A percentile compares a stretch with the other conserved stretches of the same genome.
Evolutionary conservation across 2,113 vertebrate species (phyloP).

Genomic region (Puma concolor): DNA sequence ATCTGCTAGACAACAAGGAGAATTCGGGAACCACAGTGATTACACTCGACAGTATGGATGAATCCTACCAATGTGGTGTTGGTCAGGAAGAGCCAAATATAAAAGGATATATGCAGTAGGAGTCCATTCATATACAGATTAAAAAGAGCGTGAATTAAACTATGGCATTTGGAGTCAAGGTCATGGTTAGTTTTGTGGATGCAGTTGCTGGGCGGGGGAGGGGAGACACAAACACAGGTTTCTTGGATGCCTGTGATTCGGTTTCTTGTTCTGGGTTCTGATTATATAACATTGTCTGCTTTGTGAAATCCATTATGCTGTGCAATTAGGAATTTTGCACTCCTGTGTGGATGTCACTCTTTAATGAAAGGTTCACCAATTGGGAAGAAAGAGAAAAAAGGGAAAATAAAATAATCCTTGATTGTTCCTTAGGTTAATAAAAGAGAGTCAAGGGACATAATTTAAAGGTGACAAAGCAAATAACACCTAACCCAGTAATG

Average conservation of each 20-base stretch:
- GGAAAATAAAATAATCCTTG: not conserved
- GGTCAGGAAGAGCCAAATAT: not conserved
- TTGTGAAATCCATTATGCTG: not conserved
- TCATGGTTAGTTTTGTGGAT: not conserved
- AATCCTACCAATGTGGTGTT: fast-evolving
- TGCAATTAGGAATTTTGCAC: not conserved
- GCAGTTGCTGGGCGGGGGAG: not conserved
- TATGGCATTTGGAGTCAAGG: not conserved
- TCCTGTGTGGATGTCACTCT: not conserved
- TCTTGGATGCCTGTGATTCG: not conserved
- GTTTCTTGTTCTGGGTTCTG: not conserved
- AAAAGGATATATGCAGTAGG: no score
- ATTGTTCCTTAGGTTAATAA: not conserved
- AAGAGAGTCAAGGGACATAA: not conserved
- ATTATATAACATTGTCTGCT: not conserved
- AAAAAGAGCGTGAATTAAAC: not conserved
- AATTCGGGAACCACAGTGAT: not conserved
- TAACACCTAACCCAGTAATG: not conserved
- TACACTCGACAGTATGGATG: fast-evolving
- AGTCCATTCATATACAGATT: not conserved
- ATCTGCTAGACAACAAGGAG: fast-evolving
- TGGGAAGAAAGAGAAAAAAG: not conserved
- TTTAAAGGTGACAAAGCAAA: not conserved
- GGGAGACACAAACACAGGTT: not conserved
- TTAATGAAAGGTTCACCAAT: not conserved